Evolutionary conservation across 2,888 invertebrate species (phyloP).

Genomic region (Eupithecia tripunctaria): DNA sequence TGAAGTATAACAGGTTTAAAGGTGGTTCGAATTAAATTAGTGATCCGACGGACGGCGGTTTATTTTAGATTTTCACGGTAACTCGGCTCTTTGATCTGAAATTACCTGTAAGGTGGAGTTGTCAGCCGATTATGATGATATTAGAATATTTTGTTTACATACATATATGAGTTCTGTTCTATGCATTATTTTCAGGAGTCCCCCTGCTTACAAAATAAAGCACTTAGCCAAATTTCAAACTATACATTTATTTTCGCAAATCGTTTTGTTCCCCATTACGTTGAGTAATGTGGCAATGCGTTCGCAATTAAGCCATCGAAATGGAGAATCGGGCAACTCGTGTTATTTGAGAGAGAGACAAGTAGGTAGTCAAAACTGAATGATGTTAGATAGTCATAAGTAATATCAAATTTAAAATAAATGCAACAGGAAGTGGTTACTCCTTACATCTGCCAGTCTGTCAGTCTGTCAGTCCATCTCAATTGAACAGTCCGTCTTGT

Average conservation of each 20-base stretch:
- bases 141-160: background rate
- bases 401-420: conserved; percentile 17
- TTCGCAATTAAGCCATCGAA: background rate
- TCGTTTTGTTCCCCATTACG: too few species aligned
- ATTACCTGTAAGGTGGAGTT: background rate
- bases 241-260: too few species aligned
- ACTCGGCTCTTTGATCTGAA: conserved; percentile 9
- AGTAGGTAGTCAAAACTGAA: background rate
- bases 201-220: too few species aligned
- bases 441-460: conserved; percentile 17
- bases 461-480: conserved; percentile 36
- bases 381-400: background rate
- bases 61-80: conserved; percentile 13
- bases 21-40: background rate
- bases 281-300: background rate
- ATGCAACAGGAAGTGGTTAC: conserved; percentile 21
- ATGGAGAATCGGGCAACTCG: background rate
- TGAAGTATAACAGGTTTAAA: conserved; percentile 5
- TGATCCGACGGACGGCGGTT: conserved; percentile 2
- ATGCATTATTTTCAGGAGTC: too few species aligned
- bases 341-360: background rate
- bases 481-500: conserved; percentile 41
- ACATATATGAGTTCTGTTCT: background rate
- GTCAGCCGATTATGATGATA: background rate
- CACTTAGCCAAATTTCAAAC: too few species aligned